Evolutionary conservation across 2,888 invertebrate species (phyloP), one percentile per base, ranked within the genome.

Genomic region (Steinernema scapterisci): DNA sequence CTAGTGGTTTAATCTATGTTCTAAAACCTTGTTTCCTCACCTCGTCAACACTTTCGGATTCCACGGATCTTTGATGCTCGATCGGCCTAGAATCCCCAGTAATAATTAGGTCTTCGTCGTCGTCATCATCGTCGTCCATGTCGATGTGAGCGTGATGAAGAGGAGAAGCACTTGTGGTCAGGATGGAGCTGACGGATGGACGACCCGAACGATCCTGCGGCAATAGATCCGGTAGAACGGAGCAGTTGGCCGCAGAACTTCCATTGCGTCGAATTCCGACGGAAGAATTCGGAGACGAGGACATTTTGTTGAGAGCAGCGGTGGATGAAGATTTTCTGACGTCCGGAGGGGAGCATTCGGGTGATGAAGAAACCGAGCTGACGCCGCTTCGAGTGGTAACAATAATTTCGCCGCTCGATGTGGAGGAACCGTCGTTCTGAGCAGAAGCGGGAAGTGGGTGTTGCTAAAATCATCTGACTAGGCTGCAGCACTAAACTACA

Each of bases 11-110:
- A n/a, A n/a, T n/a, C n/a, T n/a, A n/a, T 7, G 6, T 19, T 16
- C 48, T 16, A 48, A 48, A 13, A 19, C 5, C 5, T 5, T 5
- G 19, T 48, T 48, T 19, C n/a, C 92, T 90, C 90, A 95, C 95
- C 94, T 96, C 96, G 90, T 96, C 96, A 88, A 94, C 95, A 86
- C 93, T 93, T 82, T 94, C 93, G 89, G 95, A 95, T 90, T 96
- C 95, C n/a, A 80, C 79, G 6, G 76, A 75, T 21, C 71, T 45
- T 19, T 77, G 80, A 16, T 79, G 77, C 63, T 63, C 63, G 38
- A 63, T 63, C 27, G 63, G 63, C 7, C 38, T 25, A 27, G 63
- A 63, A 31, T 63, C 56, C 63, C 73, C 48, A 71, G 48, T 73
- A 11, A 54, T 31, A 2, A 51, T 38, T 1, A 44, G 31, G n/a